phyloP scores from a whole-genome alignment of 2,113 vertebrate species.

The Chaetorhynchus papuensis region DNA sequence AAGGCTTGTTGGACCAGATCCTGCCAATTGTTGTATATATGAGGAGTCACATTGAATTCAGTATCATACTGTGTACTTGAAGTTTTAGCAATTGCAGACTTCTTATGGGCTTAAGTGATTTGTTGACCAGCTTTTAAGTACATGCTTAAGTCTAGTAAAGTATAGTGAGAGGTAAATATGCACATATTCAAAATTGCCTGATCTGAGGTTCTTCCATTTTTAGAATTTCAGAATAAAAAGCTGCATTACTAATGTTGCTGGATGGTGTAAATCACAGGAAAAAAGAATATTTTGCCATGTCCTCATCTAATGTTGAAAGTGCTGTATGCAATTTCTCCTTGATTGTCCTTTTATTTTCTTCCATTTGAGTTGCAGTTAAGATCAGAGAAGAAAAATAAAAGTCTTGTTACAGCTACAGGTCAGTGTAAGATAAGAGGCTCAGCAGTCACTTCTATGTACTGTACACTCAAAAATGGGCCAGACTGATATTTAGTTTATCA shows the following conservation, averaged over 20 bases:
- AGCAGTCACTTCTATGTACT: not conserved
- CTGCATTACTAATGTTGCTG: not conserved
- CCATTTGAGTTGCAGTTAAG: not conserved
- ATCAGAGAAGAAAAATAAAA: slow-evolving; percentile 30
- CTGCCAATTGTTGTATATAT: not conserved
- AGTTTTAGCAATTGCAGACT: not conserved
- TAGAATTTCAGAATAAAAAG: not conserved
- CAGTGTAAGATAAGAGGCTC: slow-evolving; percentile 48
- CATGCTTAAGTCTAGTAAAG: not conserved
- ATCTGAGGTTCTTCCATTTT: not conserved
- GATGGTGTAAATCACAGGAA: not conserved
- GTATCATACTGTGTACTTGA: not conserved
- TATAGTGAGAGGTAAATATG: not conserved
- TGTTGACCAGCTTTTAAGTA: not conserved
- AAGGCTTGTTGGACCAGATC: not conserved
- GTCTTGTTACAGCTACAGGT: slow-evolving; percentile 49
- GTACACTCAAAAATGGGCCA: slow-evolving; percentile 7
- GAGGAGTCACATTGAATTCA: rapidly evolving
- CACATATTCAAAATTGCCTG: not conserved
- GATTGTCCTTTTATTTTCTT: not conserved
- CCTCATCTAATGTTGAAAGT: not conserved
- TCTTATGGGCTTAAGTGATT: not conserved
- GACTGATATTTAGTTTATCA: slow-evolving; percentile 51
- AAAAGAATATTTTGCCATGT: not conserved
- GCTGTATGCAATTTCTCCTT: not conserved